Evolutionary conservation across 1,140 invertebrate genomes (phyloP).

Genomic region (Conus betulinus): DNA sequence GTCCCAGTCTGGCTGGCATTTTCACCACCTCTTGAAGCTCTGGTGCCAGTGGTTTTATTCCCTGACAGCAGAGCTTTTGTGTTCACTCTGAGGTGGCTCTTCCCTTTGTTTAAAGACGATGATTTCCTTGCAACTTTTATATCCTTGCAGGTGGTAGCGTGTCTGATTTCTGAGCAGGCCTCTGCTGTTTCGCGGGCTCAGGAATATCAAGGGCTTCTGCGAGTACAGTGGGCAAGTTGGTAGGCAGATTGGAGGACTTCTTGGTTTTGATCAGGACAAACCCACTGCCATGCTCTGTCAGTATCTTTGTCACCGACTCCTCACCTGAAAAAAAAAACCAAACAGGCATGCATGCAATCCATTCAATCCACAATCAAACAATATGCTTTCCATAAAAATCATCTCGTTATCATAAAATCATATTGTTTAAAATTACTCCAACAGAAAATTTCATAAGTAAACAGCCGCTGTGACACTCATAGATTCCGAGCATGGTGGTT

Average conservation of each 20-base stretch:
- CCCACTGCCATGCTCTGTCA: background rate
- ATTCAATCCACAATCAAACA: no score
- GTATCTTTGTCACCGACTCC: background rate
- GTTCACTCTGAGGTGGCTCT: background rate
- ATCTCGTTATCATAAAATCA: no score
- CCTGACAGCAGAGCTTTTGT: background rate
- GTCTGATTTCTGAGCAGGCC: background rate
- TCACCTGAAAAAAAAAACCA: background rate
- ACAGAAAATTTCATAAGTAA: no score
- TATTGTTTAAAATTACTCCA: no score
- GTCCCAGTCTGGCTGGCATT: background rate
- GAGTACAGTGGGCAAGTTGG: background rate
- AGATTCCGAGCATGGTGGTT: no score
- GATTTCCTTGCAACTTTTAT: background rate
- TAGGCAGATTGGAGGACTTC: background rate
- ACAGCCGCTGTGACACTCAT: no score
- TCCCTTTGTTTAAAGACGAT: background rate
- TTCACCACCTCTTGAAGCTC: background rate
- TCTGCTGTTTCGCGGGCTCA: background rate
- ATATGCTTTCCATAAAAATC: no score
- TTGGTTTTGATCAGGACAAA: conserved; percentile 11
- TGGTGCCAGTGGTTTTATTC: background rate
- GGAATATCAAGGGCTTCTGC: background rate
- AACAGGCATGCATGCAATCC: background rate
- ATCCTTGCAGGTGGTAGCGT: background rate